Evolutionary conservation across 2,113 vertebrate species (phyloP).

Genomic region (Gobio gobio): DNA sequence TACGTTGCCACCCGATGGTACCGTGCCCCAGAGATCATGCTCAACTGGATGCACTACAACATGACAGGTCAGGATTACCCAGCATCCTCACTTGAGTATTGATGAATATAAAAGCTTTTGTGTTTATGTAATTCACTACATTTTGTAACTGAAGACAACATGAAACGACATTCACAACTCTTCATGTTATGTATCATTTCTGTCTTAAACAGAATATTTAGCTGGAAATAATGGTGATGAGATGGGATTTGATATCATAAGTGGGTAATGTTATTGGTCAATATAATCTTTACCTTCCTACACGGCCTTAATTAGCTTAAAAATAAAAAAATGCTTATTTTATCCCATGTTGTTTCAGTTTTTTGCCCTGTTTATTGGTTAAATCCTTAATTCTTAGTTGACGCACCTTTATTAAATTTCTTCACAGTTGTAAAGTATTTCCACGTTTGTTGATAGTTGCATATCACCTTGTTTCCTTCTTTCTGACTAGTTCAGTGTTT

Average conservation of each 20-base stretch:
- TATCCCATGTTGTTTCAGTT: background rate
- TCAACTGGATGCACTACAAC: constrained; percentile 99
- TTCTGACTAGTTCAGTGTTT: background rate
- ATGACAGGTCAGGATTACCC: constrained; percentile 84
- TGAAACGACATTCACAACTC: background rate
- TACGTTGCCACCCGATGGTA: constrained; percentile 98
- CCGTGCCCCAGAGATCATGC: constrained; percentile 96
- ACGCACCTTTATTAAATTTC: background rate
- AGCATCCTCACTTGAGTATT: background rate
- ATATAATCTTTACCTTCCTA: background rate
- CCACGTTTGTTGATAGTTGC: background rate
- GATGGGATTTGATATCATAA: background rate
- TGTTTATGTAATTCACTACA: background rate
- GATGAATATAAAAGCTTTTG: background rate
- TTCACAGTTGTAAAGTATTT: background rate
- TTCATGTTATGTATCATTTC: no score
- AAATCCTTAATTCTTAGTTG: background rate
- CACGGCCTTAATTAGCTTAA: background rate
- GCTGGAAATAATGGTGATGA: background rate
- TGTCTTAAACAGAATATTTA: background rate
- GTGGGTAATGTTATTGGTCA: background rate
- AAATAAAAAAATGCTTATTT: background rate
- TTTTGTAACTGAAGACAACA: background rate
- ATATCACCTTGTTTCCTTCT: background rate
- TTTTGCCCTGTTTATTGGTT: background rate